Evolutionary conservation across 37 sponge, comb jelly and placozoan genomes (phyloP).

Genomic region (Geodia barretti): DNA sequence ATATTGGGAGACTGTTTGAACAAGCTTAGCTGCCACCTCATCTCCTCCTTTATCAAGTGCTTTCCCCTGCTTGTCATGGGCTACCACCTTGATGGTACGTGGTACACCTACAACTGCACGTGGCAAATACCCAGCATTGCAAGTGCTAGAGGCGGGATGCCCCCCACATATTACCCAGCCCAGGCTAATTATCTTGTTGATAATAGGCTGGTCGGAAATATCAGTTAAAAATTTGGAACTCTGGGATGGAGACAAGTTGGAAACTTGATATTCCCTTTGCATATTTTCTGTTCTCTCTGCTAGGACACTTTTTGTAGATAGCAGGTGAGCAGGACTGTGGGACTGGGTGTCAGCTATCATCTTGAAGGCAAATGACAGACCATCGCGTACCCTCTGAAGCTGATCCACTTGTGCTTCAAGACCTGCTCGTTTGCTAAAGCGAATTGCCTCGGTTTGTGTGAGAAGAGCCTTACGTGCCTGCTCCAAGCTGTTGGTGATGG

Average conservation of each 20-base stretch:
- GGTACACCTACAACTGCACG: background rate
- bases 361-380: background rate
- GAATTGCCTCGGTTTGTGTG: conserved; percentile 3
- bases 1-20: background rate
- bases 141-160: background rate
- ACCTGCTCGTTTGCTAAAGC: conserved; percentile 1
- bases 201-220: background rate
- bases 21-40: background rate
- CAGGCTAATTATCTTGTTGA: background rate
- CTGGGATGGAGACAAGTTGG: background rate
- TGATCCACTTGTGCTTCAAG: conserved; percentile 3
- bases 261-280: background rate
- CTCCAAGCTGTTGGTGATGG: conserved; percentile 9
- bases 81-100: conserved; percentile 5
- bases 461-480: conserved; percentile 12
- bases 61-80: conserved; percentile 7
- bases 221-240: background rate
- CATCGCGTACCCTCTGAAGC: conserved; percentile 12
- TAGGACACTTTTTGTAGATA: conserved; percentile 23
- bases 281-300: background rate
- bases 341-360: conserved; percentile 9
- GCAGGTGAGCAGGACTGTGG: conserved; percentile 22
- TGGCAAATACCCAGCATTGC: background rate
- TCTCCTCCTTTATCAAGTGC: conserved; percentile 10
- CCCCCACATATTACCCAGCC: conserved; percentile 11